Base-by-base conservation (phyloP, 2,113 vertebrate species). In the Scytalopus superciliaris region DNA sequence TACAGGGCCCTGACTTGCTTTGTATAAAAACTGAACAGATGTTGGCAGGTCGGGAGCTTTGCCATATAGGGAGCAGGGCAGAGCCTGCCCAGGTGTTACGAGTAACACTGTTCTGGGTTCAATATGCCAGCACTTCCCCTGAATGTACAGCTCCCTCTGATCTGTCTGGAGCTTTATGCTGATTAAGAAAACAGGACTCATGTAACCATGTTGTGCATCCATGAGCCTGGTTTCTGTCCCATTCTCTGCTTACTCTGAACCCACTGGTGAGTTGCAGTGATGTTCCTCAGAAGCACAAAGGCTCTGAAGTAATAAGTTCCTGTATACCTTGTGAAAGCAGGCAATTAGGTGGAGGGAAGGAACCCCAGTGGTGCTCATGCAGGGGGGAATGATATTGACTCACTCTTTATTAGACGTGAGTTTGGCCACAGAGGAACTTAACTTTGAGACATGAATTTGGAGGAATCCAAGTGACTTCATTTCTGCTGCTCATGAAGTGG, bases 261-360 rank as follows among this genome's bases (percentile, higher is more conserved):
- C 67, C 40, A 42, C 63, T 64, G 80, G 55, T 33, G 14, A 85
- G 73, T 55, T 78, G 86, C 11, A 10, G 69, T 60, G 81, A 14
- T 95, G 72, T 62, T 93, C 75, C 85, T 92, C 73, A 79, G 73
- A 93, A 84, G 83, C 94, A 82, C 91, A 91, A 76, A 79, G 94
- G 88, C 93, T 94, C 92, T 79, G 77, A 96, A 90, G 96, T 96
- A 97, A 97, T 97, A 97, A 95, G 80, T 72, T 96, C 86, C 60
- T 92, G 72, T 93, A 68, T 75, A 63, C 78, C 86, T 92, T 90
- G 93, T 84, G 84, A 91, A 94, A 87, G 49, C 76, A 95, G 91
- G 73, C 93, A 93, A 87, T 97, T 95, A 95, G 84, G 84, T 95
- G 55, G 76, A 94, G 52, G 52, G 53, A 87, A 84, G 81, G 87